These are phyloP conservation scores for Pluvianellus socialis DNA, from an alignment of 2,113 vertebrate species.

Conservation along the genomic window DNA sequence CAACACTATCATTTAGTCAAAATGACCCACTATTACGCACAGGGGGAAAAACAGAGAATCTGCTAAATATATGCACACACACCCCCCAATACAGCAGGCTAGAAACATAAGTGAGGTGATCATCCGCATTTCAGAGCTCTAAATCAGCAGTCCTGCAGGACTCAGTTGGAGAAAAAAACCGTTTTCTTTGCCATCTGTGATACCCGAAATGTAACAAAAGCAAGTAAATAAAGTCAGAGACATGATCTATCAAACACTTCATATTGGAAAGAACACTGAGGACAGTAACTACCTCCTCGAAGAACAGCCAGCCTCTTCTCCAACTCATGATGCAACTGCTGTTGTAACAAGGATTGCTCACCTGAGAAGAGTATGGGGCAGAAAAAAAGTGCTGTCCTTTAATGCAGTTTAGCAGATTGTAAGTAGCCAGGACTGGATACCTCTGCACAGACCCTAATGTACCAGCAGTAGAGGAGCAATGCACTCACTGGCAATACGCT, in stretches of 20 bases:
- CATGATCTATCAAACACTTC: neutral
- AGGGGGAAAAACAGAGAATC: neutral
- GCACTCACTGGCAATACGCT: neutral
- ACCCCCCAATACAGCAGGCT: neutral
- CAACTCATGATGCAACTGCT: neutral
- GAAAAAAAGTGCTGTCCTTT: neutral
- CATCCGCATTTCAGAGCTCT: neutral
- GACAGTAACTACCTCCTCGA: neutral
- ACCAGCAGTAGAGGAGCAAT: neutral
- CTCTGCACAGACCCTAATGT: neutral
- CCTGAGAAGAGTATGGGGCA: neutral
- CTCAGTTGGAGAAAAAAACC: neutral
- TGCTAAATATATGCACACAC: constrained; percentile 14
- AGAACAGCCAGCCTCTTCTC: neutral
- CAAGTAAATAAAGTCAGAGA: neutral
- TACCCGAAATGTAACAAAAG: neutral
- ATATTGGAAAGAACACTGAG: neutral
- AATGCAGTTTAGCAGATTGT: neutral
- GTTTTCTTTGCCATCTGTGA: neutral
- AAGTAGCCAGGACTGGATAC: neutral
- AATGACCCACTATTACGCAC: constrained; percentile 27
- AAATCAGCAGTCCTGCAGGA: neutral
- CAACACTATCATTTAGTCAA: constrained; percentile 44
- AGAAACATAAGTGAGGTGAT: neutral
- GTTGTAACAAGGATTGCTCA: neutral